These are phyloP conservation scores for Drosophila takahashii DNA, from an alignment of 1,140 invertebrate species.

Conservation along the genomic window DNA sequence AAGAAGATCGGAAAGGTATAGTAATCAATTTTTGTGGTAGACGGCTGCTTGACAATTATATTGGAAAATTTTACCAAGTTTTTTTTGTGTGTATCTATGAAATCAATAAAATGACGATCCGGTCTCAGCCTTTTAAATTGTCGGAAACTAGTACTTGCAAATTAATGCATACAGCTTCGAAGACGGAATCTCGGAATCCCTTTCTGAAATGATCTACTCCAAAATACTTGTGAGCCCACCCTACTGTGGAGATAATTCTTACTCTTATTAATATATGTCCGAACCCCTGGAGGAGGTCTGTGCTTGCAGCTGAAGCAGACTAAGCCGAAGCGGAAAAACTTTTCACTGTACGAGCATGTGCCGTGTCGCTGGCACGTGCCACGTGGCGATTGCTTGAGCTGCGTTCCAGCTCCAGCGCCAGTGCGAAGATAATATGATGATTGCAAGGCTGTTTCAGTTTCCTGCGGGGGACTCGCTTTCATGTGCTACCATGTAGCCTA, in stretches of 20 bases:
- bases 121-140: no score
- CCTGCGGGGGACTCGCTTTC: constrained; percentile 57
- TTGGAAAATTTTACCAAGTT: no score
- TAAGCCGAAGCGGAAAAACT: constrained; percentile 36
- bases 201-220: not conserved
- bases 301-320: constrained; percentile 1
- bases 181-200: not conserved
- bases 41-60: no score
- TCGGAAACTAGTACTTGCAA: not conserved
- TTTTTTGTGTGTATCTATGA: no score
- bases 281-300: not conserved
- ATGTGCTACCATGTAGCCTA: constrained; percentile 28
- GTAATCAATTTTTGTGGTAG: no score
- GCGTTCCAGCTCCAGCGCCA: constrained; percentile 24
- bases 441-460: constrained; percentile 46
- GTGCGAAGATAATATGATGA: constrained; percentile 37
- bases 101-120: no score
- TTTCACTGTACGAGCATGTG: constrained; percentile 21
- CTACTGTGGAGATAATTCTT: not conserved
- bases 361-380: constrained; percentile 41
- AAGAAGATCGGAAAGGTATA: no score
- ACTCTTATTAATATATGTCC: not conserved
- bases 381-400: constrained; percentile 25
- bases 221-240: not conserved
- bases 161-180: no score